Evolutionary conservation across 2,888 invertebrate genomes (phyloP), one percentile per base, ranked within the genome.

Genomic region (Panopea generosa): DNA sequence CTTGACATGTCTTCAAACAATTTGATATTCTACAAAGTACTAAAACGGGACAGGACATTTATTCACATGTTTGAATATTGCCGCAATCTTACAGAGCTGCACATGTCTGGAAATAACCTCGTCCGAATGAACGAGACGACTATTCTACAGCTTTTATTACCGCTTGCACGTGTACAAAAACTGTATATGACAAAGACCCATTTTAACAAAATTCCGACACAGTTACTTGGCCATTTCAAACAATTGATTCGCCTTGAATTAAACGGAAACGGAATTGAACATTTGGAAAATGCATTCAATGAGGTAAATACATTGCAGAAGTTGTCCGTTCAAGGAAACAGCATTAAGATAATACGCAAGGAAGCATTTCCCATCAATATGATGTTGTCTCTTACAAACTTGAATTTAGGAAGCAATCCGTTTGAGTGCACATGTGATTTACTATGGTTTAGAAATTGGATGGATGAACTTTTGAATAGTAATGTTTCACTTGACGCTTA

Each of bases 361-460:
- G 20, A 26, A 26, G 43, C 60, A 0, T 69, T 69, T 14, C 69
- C 69, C 0, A 2, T 20, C n/a, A 18, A n/a, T 1, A 20, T 69
- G 3, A 26, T 11, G 7, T 11, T 52, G 26, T 61, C 61, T 9
- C 27, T 69, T 4, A 11, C 11, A 29, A 45, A 2, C 0, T n/a
- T 69, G 4, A 45, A 53, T 27, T 27, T 69, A 27, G 53, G 40
- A 16, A 22, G 53, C 22, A 69, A 69, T 38, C 59, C 60, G n/a
- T 61, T 69, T 29, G 22, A 20, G 4, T 69, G 69, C 29, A 47
- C 50, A 9, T 69, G 69, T 61, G 49, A 53, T 2, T 53, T 59
- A n/a, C 52, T 69, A 16, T 61, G 61, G 61, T 69, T 69, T 43
- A 38, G 69, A 47, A 52, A 52, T 26, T 61, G 60, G 69, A 43